Conservation (phyloP, 2,797 vertebrate species). For the Kryptolebias ocellatus region DNA sequence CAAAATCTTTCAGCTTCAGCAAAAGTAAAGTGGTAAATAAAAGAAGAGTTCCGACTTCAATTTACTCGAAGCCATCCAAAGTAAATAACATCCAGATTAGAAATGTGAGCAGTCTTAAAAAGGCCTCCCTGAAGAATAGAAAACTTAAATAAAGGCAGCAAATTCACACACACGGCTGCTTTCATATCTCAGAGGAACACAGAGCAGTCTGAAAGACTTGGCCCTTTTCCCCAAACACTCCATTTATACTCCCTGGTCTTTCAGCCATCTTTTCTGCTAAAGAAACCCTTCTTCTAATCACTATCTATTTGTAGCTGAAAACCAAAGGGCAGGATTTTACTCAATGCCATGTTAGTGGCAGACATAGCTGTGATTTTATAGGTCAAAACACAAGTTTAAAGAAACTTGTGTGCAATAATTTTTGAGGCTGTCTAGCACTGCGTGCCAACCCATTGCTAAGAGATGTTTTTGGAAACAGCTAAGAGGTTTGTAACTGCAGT, state of each 20-base stretch:
- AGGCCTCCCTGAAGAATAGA: conserved; percentile 36
- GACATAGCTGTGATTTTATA: conserved; percentile 7
- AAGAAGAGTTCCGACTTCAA: conserved; percentile 41
- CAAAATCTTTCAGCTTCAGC: conserved; percentile 26
- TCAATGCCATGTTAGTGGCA: not conserved
- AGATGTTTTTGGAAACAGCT: conserved; percentile 54
- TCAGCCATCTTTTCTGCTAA: not conserved
- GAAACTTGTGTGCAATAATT: conserved; percentile 54
- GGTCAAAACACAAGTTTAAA: conserved; percentile 42
- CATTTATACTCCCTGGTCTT: conserved; percentile 39
- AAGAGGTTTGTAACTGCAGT: conserved; percentile 51
- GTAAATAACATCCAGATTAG: conserved; percentile 58
- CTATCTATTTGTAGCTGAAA: not conserved
- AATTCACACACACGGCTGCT: conserved; percentile 35
- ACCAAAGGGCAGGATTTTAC: conserved; percentile 12
- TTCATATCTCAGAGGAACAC: conserved; percentile 57
- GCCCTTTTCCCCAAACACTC: conserved; percentile 37
- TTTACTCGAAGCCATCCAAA: conserved; percentile 36
- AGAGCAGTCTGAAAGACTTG: conserved; percentile 42
- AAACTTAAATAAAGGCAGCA: conserved; percentile 45
- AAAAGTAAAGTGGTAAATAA: conserved; percentile 40
- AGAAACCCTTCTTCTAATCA: conserved; percentile 9
- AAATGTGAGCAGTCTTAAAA: conserved; percentile 41
- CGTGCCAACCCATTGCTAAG: conserved; percentile 50
- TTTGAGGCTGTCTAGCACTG: conserved; percentile 50